phyloP scores from a whole-genome alignment of 2,797 vertebrate genomes.

The Odontamblyopus rebecca region DNA sequence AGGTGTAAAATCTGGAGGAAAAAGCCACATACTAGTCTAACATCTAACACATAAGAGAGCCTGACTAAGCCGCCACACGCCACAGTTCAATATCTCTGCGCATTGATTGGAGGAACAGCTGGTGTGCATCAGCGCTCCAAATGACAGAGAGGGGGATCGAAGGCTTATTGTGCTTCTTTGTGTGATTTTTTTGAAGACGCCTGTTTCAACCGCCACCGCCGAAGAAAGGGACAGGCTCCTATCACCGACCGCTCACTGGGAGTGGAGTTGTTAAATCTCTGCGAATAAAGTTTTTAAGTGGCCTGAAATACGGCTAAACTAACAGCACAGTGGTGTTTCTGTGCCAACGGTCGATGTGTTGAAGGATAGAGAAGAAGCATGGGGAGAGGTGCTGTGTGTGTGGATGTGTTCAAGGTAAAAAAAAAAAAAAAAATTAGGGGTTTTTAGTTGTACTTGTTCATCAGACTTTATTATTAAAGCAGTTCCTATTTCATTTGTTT shows the following conservation, averaged over 20 bases:
- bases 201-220: conserved; percentile 12
- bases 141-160: conserved; percentile 37
- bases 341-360: conserved; percentile 19
- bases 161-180: conserved; percentile 42
- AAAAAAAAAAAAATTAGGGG: not conserved
- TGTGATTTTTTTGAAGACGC: conserved; percentile 51
- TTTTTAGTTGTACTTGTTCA: not conserved
- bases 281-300: conserved; percentile 23
- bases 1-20: not conserved
- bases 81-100: conserved; percentile 1
- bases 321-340: conserved; percentile 16
- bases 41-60: conserved; percentile 11
- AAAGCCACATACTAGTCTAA: not conserved
- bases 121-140: conserved; percentile 17
- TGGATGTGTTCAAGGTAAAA: conserved; percentile 3
- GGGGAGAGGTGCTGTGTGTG: not conserved
- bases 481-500: conserved; percentile 24
- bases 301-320: conserved; percentile 19
- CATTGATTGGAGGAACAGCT: conserved; percentile 31
- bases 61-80: not conserved
- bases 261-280: conserved; percentile 24
- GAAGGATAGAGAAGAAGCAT: conserved; percentile 21
- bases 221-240: conserved; percentile 17
- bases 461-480: conserved; percentile 21
- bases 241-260: conserved; percentile 18